These are phyloP conservation scores for Lerista edwardsae DNA, from an alignment of 2,797 vertebrate genomes.

Conservation along the genomic window DNA sequence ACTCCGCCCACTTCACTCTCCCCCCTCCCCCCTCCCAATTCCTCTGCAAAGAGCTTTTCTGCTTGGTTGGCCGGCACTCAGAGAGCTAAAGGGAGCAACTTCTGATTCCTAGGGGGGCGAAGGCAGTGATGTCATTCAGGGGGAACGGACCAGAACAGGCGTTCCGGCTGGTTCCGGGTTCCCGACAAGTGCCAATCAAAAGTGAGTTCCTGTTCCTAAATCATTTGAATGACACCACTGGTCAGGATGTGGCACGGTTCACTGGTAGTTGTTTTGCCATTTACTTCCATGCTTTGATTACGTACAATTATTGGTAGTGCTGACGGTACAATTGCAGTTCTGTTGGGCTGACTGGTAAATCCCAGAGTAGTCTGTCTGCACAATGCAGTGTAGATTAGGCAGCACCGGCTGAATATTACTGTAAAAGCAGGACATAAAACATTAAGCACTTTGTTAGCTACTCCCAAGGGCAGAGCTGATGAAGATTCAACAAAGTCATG, in stretches of 20 bases:
- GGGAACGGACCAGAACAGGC: too few species aligned
- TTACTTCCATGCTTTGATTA: conserved; percentile 27
- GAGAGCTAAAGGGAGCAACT: too few species aligned
- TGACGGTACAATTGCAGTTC: conserved; percentile 32
- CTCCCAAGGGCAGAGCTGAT: conserved; percentile 5
- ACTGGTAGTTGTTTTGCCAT: conserved; percentile 28
- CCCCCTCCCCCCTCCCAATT: too few species aligned
- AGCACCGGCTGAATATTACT: conserved; percentile 19
- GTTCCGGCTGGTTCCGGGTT: too few species aligned
- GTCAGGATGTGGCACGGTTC: background rate
- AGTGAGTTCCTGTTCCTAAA: too few species aligned
- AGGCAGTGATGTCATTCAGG: too few species aligned
- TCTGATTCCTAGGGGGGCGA: too few species aligned
- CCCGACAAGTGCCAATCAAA: too few species aligned
- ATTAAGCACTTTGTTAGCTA: conserved; percentile 25
- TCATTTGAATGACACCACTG: too few species aligned
- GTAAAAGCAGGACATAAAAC: conserved; percentile 32
- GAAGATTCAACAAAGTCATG: background rate
- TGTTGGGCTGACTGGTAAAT: conserved; percentile 35
- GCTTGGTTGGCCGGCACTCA: too few species aligned
- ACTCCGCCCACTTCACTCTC: too few species aligned
- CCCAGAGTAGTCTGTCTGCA: conserved; percentile 3
- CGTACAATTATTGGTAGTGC: conserved; percentile 22
- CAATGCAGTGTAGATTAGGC: background rate
- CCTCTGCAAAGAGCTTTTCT: too few species aligned